Percentiles rank a stretch among this genome's conserved stretches.
These are phyloP conservation scores for Orthosia gracilis DNA, from an alignment of 2,888 invertebrate species.

Conservation along the genomic window DNA sequence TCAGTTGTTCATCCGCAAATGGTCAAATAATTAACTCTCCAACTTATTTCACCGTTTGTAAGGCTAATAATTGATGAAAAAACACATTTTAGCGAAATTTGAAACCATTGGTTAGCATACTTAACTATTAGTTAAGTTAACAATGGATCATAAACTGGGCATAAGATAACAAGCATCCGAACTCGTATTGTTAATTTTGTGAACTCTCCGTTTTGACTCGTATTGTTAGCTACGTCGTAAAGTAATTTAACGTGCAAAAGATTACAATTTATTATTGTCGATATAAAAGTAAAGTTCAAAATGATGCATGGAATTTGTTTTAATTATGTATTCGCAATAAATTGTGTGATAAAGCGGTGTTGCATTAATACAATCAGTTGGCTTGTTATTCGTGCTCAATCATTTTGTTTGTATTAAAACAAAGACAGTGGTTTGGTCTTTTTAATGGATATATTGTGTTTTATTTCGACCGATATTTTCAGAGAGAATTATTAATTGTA, in stretches of 20 bases:
- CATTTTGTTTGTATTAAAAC: slow-evolving; percentile 39
- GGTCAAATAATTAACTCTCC: no score
- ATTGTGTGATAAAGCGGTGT: slow-evolving; percentile 43
- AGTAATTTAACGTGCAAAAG: slow-evolving; percentile 38
- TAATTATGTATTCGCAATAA: slow-evolving; percentile 45
- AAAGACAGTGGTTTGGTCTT: slow-evolving; percentile 28
- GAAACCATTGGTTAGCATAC: no score
- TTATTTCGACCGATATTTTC: neutral
- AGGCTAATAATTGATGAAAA: no score
- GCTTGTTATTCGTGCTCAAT: slow-evolving; percentile 45
- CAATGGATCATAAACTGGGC: no score
- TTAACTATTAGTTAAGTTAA: no score
- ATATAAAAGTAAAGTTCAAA: slow-evolving; percentile 34
- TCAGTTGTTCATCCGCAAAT: no score
- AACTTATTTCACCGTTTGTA: no score
- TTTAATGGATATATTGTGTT: slow-evolving; percentile 31
- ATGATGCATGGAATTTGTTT: slow-evolving; percentile 49
- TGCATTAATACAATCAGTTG: slow-evolving; percentile 52
- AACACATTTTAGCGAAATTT: no score
- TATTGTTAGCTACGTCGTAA: slow-evolving; percentile 13
- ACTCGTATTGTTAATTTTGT: slow-evolving; percentile 65
- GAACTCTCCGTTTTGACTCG: slow-evolving; percentile 46
- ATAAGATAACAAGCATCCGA: slow-evolving; percentile 64
- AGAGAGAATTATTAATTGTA: slow-evolving; percentile 16
- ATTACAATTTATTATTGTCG: slow-evolving; percentile 34